These are phyloP conservation scores for Trichonephila clavata DNA, from an alignment of 1,140 invertebrate species.

Conservation along the genomic window DNA sequence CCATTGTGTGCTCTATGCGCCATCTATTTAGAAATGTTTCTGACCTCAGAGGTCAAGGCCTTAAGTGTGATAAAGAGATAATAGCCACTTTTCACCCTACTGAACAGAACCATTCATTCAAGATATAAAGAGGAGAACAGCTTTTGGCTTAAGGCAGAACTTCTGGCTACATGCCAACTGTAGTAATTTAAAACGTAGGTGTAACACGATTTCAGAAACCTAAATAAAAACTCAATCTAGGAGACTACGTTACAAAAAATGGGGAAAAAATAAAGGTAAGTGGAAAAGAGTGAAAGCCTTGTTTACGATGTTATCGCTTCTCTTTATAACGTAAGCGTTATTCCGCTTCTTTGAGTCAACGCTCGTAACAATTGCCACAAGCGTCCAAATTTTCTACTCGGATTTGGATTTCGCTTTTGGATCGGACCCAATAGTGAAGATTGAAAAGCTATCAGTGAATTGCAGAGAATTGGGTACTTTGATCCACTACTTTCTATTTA, in stretches of 20 bases:
- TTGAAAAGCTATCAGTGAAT: constrained; percentile 63
- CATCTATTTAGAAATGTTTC: constrained; percentile 67
- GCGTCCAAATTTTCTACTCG: neutral
- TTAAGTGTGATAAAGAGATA: constrained; percentile 62
- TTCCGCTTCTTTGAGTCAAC: constrained; percentile 56
- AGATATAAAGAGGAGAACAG: constrained; percentile 26
- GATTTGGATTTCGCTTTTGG: constrained; percentile 49
- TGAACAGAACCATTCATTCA: constrained; percentile 71
- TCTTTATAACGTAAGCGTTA: constrained; percentile 68
- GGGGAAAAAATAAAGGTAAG: neutral
- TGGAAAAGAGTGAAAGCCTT: constrained; percentile 51
- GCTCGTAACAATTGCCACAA: constrained; percentile 53
- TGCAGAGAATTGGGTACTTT: constrained; percentile 29
- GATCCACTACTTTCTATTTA: constrained; percentile 20
- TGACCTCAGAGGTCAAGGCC: constrained; percentile 55
- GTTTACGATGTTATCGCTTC: constrained; percentile 70
- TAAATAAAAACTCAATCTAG: constrained; percentile 44
- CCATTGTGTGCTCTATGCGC: constrained; percentile 53
- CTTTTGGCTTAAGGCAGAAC: constrained; percentile 8
- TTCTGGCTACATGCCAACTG: constrained; percentile 64
- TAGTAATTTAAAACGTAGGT: constrained; percentile 73
- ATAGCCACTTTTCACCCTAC: constrained; percentile 64
- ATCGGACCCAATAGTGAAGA: constrained; percentile 42
- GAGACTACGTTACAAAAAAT: constrained; percentile 7
- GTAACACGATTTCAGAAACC: constrained; percentile 57